Base-by-base conservation (phyloP, 2,888 invertebrate genomes). In the Hemistola chrysoprasaria region DNA sequence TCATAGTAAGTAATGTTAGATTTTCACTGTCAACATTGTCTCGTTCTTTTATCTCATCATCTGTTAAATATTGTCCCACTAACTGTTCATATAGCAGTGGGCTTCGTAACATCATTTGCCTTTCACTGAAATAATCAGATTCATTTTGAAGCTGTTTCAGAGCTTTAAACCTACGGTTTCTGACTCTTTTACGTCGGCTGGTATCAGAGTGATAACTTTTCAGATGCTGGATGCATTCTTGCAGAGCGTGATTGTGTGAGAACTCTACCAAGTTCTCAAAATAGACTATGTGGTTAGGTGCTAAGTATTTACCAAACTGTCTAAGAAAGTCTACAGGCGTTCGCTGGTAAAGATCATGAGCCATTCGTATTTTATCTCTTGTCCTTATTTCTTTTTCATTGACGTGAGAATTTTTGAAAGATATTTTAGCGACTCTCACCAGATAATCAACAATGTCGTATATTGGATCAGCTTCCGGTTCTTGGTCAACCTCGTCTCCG, bases 71-170 rank as follows among this genome's bases (percentile, higher is more conserved):
- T 63, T 94, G 95, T 0, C 97, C 98, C 26, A 98, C 90, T 54
- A 98, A 85, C 63, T 97, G 95, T 51, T 98, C 96, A 80, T 96
- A 98, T 0, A 98, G 79, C 35, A 95, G 87, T 0, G 98, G 98
- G 75, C 97, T 96, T 44, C 98, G 86, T 55, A 92, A 93, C 92
- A 97, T 96, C 98, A 98, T 98, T 88, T 97, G 95, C 45, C 92
- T 92, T 73, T 98, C 97, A 70, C 94, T 94, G 65, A 98, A 98
- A 78, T 98, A 98, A 55, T 92, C 90, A 6, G 92, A 91, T 50
- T 93, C 91, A 33, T 90, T 82, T 23, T 95, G 86, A 51, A 98
- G 76, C 61, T 92, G 90, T 60, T 95, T 92, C 66, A 98, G 80
- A 1, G 97, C 97, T 64, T 93, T 92, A 68, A 92, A 97, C 24